phyloP scores from a whole-genome alignment of 2,797 vertebrate species.

The Gephyroberyx darwinii region DNA sequence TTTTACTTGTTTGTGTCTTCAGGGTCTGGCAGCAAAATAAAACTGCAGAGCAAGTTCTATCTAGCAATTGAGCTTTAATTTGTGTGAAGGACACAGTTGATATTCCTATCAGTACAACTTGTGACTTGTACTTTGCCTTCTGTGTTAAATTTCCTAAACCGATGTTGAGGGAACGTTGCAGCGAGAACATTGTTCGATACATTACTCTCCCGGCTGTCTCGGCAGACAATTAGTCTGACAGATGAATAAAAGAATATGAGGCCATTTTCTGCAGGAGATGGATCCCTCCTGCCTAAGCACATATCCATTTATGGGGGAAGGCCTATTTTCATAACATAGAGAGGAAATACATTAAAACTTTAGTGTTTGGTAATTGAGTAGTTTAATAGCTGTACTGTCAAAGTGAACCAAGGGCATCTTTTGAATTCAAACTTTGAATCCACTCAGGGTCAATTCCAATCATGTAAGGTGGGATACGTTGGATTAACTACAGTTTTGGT shows the following conservation, averaged over 20 bases:
- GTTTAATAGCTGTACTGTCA: constrained; percentile 60
- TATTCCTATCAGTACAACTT: constrained; percentile 62
- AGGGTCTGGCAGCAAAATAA: constrained; percentile 59
- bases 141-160: constrained; percentile 67
- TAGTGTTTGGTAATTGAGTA: constrained; percentile 64
- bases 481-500: neutral
- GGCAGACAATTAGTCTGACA: constrained; percentile 75
- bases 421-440: constrained; percentile 36
- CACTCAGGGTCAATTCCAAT: neutral
- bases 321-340: constrained; percentile 63
- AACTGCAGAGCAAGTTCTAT: constrained; percentile 39
- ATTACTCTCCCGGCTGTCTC: constrained; percentile 70
- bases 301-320: constrained; percentile 61
- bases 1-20: constrained; percentile 23
- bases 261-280: constrained; percentile 69
- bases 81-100: constrained; percentile 59
- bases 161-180: constrained; percentile 47
- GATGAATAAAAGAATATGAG: constrained; percentile 76
- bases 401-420: constrained; percentile 66
- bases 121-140: constrained; percentile 61
- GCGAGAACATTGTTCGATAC: constrained; percentile 65
- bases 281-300: constrained; percentile 65
- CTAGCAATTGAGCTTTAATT: constrained; percentile 61
- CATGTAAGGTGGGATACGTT: neutral
- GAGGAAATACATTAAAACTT: constrained; percentile 68